These are phyloP conservation scores for Calonectris borealis DNA, from an alignment of 2,113 vertebrate species.

Conservation along the genomic window DNA sequence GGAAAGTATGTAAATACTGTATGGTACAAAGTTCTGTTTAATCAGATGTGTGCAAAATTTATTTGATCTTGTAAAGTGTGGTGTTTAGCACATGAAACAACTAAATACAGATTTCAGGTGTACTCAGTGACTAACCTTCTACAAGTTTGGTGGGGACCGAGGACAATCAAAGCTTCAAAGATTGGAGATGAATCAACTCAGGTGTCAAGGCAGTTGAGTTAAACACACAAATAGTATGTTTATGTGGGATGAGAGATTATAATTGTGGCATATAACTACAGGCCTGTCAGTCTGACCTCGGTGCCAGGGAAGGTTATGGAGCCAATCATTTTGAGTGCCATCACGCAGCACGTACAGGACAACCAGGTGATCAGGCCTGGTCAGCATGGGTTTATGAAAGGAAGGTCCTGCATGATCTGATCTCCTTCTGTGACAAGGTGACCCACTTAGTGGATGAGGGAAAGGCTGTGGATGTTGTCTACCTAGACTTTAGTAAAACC, in stretches of 20 bases:
- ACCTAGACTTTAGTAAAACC: no score
- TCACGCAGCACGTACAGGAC: no score
- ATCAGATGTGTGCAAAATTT: neutral
- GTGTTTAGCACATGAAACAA: neutral
- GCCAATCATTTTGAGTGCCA: no score
- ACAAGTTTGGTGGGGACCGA: neutral
- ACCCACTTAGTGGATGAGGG: no score
- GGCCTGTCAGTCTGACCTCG: no score
- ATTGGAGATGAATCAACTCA: neutral
- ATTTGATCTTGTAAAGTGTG: neutral
- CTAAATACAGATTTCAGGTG: neutral
- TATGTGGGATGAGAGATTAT: neutral
- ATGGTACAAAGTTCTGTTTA: neutral
- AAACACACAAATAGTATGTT: neutral
- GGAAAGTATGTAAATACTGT: neutral
- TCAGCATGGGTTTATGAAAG: no score
- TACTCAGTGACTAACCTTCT: neutral
- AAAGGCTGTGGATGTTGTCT: no score
- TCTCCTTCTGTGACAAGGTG: no score
- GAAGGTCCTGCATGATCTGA: no score
- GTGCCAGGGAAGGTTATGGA: no score
- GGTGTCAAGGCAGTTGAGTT: neutral
- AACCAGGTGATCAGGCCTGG: no score
- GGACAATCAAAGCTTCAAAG: neutral
- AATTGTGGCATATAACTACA: neutral